These are phyloP conservation scores for Cecropterus lyciades DNA, from an alignment of 1,140 invertebrate genomes.

Conservation along the genomic window DNA sequence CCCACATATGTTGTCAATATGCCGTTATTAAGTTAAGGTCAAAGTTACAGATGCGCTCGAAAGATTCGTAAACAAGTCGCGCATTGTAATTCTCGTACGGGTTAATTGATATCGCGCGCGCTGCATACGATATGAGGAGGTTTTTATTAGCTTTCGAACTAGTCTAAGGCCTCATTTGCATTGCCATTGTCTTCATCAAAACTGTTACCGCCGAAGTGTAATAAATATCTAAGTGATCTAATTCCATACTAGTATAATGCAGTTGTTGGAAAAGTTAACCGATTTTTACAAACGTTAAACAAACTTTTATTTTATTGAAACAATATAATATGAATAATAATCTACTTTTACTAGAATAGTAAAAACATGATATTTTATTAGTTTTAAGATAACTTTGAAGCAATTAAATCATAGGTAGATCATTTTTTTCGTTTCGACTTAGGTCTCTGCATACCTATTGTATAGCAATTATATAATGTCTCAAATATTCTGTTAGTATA, in stretches of 20 bases:
- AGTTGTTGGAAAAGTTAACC: too few relatives aligned
- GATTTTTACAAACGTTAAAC: too few relatives aligned
- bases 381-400: too few relatives aligned
- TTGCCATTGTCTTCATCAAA: constrained; percentile 17
- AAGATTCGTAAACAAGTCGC: constrained; percentile 52
- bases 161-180: constrained; percentile 13
- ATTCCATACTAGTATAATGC: neutral
- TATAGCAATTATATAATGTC: too few relatives aligned
- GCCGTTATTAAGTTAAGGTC: constrained; percentile 43
- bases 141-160: constrained; percentile 38
- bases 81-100: constrained; percentile 58
- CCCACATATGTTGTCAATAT: constrained; percentile 6
- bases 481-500: too few relatives aligned
- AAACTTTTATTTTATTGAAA: too few relatives aligned
- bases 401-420: too few relatives aligned
- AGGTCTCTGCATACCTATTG: too few relatives aligned
- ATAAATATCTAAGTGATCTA: neutral
- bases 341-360: too few relatives aligned
- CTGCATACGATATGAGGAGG: constrained; percentile 47
- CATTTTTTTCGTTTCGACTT: too few relatives aligned
- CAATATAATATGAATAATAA: too few relatives aligned
- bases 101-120: constrained; percentile 60
- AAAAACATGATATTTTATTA: too few relatives aligned
- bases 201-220: constrained; percentile 12
- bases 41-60: constrained; percentile 45